These are phyloP conservation scores for Pachycephala philippinensis DNA, from an alignment of 2,113 vertebrate species.

Conservation along the genomic window DNA sequence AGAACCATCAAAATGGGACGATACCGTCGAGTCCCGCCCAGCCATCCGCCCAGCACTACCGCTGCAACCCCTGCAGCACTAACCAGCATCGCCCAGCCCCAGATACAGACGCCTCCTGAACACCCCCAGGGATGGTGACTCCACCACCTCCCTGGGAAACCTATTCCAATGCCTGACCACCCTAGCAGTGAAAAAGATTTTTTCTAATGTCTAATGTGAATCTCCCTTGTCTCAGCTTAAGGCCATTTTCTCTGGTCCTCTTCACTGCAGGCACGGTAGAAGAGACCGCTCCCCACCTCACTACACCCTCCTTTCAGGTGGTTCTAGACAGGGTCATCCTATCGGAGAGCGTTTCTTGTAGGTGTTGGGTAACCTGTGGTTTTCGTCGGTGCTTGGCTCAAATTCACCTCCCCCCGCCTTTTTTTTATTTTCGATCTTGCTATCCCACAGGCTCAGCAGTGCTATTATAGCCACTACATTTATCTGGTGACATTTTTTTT, in stretches of 20 bases:
- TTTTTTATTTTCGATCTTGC: neutral
- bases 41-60: neutral
- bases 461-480: accelerated
- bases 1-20: accelerated
- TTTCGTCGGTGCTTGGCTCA: neutral
- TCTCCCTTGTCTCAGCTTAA: no score
- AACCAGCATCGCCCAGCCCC: neutral
- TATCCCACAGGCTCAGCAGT: accelerated
- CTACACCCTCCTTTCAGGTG: no score
- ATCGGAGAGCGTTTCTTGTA: neutral
- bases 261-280: neutral
- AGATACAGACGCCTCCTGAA: accelerated
- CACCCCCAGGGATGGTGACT: neutral
- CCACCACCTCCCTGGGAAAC: accelerated
- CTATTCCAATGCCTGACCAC: accelerated
- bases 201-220: neutral
- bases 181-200: accelerated
- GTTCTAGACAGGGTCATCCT: neutral
- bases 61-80: neutral
- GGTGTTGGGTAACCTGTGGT: neutral
- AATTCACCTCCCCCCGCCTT: accelerated
- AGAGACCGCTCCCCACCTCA: neutral
- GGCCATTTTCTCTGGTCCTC: neutral
- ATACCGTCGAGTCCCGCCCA: no score
- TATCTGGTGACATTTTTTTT: accelerated